phyloP scores from a whole-genome alignment of 2,888 invertebrate species.

The Agriopis aurantiaria region DNA sequence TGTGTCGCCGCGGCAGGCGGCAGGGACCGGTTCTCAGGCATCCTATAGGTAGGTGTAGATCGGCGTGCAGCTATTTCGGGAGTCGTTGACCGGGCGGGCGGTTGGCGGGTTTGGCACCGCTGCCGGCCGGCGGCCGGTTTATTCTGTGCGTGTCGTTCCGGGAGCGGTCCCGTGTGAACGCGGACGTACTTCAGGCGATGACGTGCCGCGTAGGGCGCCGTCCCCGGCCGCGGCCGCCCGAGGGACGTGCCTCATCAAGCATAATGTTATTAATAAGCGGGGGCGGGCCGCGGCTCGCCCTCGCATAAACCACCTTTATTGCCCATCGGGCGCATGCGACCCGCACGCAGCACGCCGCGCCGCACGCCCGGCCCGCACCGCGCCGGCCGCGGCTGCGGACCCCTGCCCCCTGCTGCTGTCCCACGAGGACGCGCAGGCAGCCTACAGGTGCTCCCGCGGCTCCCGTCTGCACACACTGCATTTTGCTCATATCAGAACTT shows the following conservation, averaged over 20 bases:
- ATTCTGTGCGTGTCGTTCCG: constrained; percentile 59
- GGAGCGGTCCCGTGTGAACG: constrained; percentile 54
- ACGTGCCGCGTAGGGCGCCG: constrained; percentile 62
- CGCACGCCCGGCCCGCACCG: background rate
- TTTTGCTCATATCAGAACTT: no score
- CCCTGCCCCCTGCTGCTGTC: no score
- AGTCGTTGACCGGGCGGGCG: constrained; percentile 77
- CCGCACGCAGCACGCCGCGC: constrained; percentile 1
- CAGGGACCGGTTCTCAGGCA: constrained; percentile 78
- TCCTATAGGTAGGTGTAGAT: constrained; percentile 70
- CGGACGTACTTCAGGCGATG: constrained; percentile 72
- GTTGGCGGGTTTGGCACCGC: constrained; percentile 68
- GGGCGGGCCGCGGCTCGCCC: constrained; percentile 66
- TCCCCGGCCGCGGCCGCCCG: constrained; percentile 64
- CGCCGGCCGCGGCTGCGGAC: background rate
- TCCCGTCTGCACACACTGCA: no score
- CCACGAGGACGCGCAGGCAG: no score
- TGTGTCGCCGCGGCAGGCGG: constrained; percentile 61
- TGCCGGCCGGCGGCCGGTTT: constrained; percentile 64
- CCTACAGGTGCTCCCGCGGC: background rate
- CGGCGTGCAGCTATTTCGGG: constrained; percentile 83
- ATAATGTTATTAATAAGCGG: constrained; percentile 73
- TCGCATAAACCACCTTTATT: constrained; percentile 64
- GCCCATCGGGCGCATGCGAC: constrained; percentile 63
- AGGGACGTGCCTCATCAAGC: constrained; percentile 65